Evolutionary conservation across 92 coral and sea anemone species (phyloP).

Genomic region (Desmophyllum pertusum): DNA sequence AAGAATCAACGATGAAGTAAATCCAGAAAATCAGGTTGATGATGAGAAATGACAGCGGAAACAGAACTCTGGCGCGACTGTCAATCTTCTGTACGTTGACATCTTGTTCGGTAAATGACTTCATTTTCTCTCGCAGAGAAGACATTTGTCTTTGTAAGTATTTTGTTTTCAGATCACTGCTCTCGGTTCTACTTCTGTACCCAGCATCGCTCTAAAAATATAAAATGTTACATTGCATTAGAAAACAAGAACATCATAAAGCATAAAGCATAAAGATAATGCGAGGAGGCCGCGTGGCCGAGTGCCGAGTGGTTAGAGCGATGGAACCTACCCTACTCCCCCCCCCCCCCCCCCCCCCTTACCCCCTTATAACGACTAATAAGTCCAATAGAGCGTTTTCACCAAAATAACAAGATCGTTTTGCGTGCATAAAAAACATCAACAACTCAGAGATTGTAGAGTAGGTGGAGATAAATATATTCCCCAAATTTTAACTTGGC

Average conservation of each 20-base stretch:
- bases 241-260: background rate
- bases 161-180: constrained; percentile 11
- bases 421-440: too few species aligned
- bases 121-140: constrained; percentile 32
- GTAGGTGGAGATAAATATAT: too few species aligned
- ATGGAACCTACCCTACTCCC: too few species aligned
- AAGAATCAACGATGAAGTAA: constrained; percentile 51
- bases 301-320: too few species aligned
- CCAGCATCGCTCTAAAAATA: background rate
- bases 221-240: background rate
- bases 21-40: constrained; percentile 72
- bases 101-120: constrained; percentile 18
- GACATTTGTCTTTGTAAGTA: constrained; percentile 20
- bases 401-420: too few species aligned
- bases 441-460: too few species aligned
- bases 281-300: too few species aligned
- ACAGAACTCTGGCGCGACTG: constrained; percentile 53
- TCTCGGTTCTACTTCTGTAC: background rate
- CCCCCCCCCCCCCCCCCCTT: too few species aligned
- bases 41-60: constrained; percentile 66
- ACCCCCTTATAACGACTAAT: too few species aligned
- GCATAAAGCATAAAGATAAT: background rate
- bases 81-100: constrained; percentile 72
- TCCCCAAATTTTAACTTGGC: too few species aligned
- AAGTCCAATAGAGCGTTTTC: too few species aligned